Base-by-base conservation (phyloP, 2,113 vertebrate genomes). In the Sapajus apella region DNA sequence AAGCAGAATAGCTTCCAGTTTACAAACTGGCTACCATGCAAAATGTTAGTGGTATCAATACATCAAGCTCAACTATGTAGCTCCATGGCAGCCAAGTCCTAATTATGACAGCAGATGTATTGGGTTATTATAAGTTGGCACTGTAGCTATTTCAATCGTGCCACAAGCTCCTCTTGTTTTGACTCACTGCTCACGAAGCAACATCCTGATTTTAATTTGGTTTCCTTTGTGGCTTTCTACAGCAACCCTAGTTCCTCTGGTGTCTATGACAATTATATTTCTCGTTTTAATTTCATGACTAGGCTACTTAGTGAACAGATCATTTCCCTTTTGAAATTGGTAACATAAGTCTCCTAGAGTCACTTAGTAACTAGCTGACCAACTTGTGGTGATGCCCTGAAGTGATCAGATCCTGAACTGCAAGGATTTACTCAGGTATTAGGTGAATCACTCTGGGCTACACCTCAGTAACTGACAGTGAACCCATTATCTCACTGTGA, bases 201-300 rank as follows among this genome's bases (percentile, higher is more conserved):
- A 64, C 27, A 93, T 58, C 94, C 66, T 88, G 47, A 87, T 87
- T 94, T 94, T 95, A 87, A 92, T 90, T 90, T 92, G 58, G 16
- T 18, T 94, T 83, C 64, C n/a, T 81, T 18, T 27, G 32, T 75
- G 68, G 14, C 21, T 92, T 94, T 83, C 85, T 80, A 84, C 3
- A 47, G 35, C 77, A 94, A 47, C 20, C 40, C 30, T 32, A 45
- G 3, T 79, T 96, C 43, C 45, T 92, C 61, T 90, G 32, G 23
- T 79, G 47, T 92, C 55, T 87, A 25, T 47, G 86, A 95, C 30
- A 92, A 21, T 40, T n/a, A 8, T 17, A 89, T 89, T 84, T 37
- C 52, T 94, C 50, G 81, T 87, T 95, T 79, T 88, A 89, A 40
- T 76, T 20, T 83, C 90, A 90, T 25, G 50, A 40, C 25, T 52